Base-by-base conservation (phyloP, 2,113 vertebrate genomes). In the Romanogobio albipinnatus region DNA sequence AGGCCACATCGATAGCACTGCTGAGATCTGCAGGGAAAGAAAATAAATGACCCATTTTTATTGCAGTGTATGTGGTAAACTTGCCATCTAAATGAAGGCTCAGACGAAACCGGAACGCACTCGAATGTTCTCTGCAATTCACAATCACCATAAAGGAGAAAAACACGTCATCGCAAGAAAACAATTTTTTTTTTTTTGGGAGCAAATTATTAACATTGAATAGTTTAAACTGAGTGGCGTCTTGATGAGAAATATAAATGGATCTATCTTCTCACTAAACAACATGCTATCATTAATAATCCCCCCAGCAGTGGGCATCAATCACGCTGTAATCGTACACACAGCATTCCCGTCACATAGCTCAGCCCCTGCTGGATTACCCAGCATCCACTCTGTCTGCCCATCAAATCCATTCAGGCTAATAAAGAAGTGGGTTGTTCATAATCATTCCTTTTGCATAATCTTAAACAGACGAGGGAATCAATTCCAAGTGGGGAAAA, bases 21-120 rank as follows among this genome's bases (percentile, higher is more conserved):
- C 79, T 70, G 39, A 80, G 82, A 79, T 83, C 80, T 74, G 62
- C 83, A 88, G 64, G 73, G 64, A 84, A 86, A 74, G 56, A 83
- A 89, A 88, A 89, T 87, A 89, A 90, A 91, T 89, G 88, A 89
- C 86, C 86, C 84, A 87, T 87, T 89, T 90, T 90, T 88, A 86
- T 84, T 80, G 80, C 84, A 45, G 77, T 74, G 78, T 87, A 85
- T 82, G 78, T 61, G 76, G 86, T 83, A 87, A 87, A 88, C 86
- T 87, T 79, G 74, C 80, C 51, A 43, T 83, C 74, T 82, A 83
- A 85, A 86, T 74, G 82, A 85, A 76, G 39, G 79, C 51, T 61
- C 81, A 83, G 81, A 82, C 58, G 66, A 75, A 89, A 88, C 81
- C 26, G 1, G 83, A 84, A 47, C 26, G 22, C 47, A 59, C 59